phyloP scores from a whole-genome alignment of 2,113 vertebrate species.

The Aegithalos caudatus region DNA sequence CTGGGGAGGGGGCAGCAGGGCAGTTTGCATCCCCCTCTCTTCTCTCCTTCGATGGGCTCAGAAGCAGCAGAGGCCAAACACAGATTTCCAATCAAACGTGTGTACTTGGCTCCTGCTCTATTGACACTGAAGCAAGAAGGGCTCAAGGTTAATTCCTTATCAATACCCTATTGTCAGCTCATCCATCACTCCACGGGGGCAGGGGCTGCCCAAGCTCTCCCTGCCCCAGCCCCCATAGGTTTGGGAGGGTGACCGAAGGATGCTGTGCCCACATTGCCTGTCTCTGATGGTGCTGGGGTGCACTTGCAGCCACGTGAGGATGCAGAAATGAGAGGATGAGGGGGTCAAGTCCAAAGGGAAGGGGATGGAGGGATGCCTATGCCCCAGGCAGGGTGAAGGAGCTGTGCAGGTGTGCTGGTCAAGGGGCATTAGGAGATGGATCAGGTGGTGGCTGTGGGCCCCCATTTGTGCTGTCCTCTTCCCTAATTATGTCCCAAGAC shows the following conservation, averaged over 20 bases:
- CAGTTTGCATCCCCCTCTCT: rapidly evolving
- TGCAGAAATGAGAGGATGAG: not conserved
- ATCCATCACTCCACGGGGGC: slow-evolving; percentile 66
- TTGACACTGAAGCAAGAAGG: slow-evolving; percentile 72
- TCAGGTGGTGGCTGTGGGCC: not conserved
- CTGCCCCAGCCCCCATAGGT: not conserved
- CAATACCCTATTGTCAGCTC: slow-evolving; percentile 79
- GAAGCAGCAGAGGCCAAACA: slow-evolving; percentile 17
- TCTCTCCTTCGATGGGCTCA: not conserved
- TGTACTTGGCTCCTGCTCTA: slow-evolving; percentile 71
- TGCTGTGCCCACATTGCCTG: not conserved
- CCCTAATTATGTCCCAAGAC: not conserved
- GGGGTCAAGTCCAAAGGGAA: not conserved
- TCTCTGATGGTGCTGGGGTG: not conserved
- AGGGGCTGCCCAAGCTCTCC: not conserved
- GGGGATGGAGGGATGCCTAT: not conserved
- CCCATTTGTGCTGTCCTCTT: not conserved
- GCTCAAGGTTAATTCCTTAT: slow-evolving; percentile 84
- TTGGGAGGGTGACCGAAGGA: not conserved
- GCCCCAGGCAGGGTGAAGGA: not conserved
- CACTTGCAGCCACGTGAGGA: not conserved
- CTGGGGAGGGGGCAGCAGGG: not conserved
- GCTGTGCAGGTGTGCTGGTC: rapidly evolving
- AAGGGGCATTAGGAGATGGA: rapidly evolving
- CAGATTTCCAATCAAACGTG: slow-evolving; percentile 58